Evolutionary conservation across 2,888 invertebrate species (phyloP).

Genomic region (Ctenicera cuprea): DNA sequence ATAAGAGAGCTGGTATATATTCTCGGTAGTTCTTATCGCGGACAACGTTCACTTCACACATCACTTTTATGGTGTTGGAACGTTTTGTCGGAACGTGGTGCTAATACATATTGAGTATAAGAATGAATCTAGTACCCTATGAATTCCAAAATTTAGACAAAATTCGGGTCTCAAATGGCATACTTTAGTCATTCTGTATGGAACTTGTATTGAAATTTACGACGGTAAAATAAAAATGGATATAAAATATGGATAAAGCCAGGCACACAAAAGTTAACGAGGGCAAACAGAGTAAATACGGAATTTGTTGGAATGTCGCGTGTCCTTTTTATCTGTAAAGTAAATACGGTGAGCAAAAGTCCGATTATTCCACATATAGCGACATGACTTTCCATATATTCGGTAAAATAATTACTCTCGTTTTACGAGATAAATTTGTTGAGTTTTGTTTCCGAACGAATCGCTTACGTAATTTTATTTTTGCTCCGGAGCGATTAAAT

Average conservation of each 20-base stretch:
- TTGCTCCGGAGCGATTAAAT: not conserved
- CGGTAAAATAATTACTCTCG: conserved; percentile 39
- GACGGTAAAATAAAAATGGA: conserved; percentile 48
- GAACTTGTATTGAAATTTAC: conserved; percentile 45
- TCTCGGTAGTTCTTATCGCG: conserved; percentile 36
- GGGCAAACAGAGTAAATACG: conserved; percentile 48
- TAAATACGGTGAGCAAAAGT: conserved; percentile 42
- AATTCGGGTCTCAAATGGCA: conserved; percentile 1
- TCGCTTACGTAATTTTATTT: conserved; percentile 23
- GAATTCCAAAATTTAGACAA: conserved; percentile 35
- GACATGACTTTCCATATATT: conserved; percentile 46
- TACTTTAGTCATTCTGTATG: conserved; percentile 5
- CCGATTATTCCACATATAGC: conserved; percentile 43
- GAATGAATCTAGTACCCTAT: conserved; percentile 40
- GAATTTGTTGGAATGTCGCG: conserved; percentile 47
- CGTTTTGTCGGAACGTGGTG: conserved; percentile 43
- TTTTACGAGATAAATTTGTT: conserved; percentile 41
- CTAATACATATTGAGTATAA: conserved; percentile 40
- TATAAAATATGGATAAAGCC: conserved; percentile 50
- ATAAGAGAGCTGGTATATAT: conserved; percentile 29
- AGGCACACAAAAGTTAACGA: conserved; percentile 49
- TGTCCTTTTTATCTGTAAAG: conserved; percentile 48
- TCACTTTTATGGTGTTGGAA: conserved; percentile 46
- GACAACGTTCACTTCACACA: conserved; percentile 47
- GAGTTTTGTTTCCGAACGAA: conserved; percentile 19